These are phyloP conservation scores for Brachypteracias leptosomus DNA, from an alignment of 2,113 vertebrate genomes.

Conservation along the genomic window DNA sequence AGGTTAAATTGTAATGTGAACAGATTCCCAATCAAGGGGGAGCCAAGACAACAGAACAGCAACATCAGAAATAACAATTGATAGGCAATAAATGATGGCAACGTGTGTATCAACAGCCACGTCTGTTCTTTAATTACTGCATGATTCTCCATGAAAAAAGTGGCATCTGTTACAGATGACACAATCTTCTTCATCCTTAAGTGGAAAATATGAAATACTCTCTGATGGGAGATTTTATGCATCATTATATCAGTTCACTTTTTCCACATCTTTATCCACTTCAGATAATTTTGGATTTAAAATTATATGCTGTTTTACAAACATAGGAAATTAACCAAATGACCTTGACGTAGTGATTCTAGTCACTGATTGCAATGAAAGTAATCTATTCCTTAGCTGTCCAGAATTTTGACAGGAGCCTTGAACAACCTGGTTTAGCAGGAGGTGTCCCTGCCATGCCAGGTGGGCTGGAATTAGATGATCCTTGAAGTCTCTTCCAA, in stretches of 20 bases:
- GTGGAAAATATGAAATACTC: slow-evolving; percentile 8
- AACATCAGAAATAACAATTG: slow-evolving; percentile 4
- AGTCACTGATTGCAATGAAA: not conserved
- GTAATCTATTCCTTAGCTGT: not conserved
- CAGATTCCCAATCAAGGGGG: slow-evolving; percentile 6
- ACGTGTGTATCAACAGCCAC: not conserved
- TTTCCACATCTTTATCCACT: slow-evolving; percentile 17
- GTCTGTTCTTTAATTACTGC: not conserved
- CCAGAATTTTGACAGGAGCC: not conserved
- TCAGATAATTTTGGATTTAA: slow-evolving; percentile 10
- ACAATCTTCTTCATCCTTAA: not conserved
- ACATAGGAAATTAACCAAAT: slow-evolving; percentile 15
- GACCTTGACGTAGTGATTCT: not conserved
- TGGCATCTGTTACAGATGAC: not conserved
- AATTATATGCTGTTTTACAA: slow-evolving; percentile 32
- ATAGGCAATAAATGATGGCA: not conserved
- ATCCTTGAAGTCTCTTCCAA: too few species aligned
- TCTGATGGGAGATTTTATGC: not conserved
- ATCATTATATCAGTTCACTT: slow-evolving; percentile 7
- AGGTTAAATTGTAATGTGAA: slow-evolving; percentile 25
- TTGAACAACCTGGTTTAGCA: too few species aligned
- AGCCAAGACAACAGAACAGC: not conserved
- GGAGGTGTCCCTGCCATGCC: too few species aligned
- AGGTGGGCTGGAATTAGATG: too few species aligned
- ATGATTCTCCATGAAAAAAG: slow-evolving; percentile 1